Evolutionary conservation across 2,888 invertebrate species (phyloP), one percentile per base, ranked within the genome.

Genomic region (Aleiodes testaceus): DNA sequence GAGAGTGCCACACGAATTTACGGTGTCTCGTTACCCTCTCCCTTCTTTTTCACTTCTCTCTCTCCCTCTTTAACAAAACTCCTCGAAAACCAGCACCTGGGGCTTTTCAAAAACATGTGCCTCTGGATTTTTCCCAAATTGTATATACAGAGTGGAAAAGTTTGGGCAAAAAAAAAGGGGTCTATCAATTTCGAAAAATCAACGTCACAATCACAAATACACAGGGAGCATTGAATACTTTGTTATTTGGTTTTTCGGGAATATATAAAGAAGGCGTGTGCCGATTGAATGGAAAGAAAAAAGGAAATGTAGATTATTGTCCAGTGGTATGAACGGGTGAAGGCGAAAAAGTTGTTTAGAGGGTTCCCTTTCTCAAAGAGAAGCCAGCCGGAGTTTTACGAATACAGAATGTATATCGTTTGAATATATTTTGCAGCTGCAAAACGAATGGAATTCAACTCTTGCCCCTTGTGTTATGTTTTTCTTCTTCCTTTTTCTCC

Each of bases 161-260:
- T 7, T 64, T 44, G 26, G 59, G 59, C 49, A 49, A 70, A 70
- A 70, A 55, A 70, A 70, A 70, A 70, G 70, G 66, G 66, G 66
- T 70, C 70, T 66, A 45, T 61, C 30, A 55, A 55, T 42, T 14
- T 55, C 59, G 11, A 30, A 50, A 49, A 49, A 69, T 55, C 50
- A 18, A 64, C 22, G 30, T 18, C 16, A 50, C n/a, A 50, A 36
- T 44, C 30, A 22, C 16, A 20, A 20, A 55, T 20, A 53, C 44
- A 69, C 50, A 69, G 44, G 50, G 22, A 52, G 42, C 63, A 18
- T 61, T 70, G 20, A 65, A 66, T 66, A 59, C 59, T 36, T 59
- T 59, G 11, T 59, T 42, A 59, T 59, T 59, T 59, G 59, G 36
- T 6, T 36, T 59, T 36, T n/a, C n/a, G n/a, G n/a, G 16, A 47